A percentile compares a stretch with the other conserved stretches of the same genome.
Evolutionary conservation across 1,140 invertebrate species (phyloP).

Genomic region (Drosophila virilis): DNA sequence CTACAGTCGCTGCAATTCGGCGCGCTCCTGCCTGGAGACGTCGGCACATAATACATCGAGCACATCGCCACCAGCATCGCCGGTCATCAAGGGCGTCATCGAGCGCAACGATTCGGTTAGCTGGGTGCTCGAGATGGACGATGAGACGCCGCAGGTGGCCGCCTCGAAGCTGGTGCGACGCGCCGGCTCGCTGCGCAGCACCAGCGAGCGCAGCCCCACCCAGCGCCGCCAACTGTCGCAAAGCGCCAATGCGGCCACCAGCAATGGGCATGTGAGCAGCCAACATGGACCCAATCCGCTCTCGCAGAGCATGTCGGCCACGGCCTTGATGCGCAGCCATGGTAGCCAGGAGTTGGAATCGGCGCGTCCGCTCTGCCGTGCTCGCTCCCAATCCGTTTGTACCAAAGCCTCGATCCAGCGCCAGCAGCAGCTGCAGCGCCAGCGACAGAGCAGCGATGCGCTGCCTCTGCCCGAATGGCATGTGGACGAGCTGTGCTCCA

Average conservation of each 20-base stretch:
- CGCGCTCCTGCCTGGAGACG: neutral
- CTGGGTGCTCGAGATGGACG: conserved; percentile 91
- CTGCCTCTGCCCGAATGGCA: conserved; percentile 48
- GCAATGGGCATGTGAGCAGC: conserved; percentile 1
- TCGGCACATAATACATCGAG: conserved; percentile 13
- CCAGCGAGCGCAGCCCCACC: conserved; percentile 71
- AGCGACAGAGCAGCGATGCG: conserved; percentile 9
- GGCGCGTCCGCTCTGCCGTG: conserved; percentile 53
- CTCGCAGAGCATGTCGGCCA: conserved; percentile 86
- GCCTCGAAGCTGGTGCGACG: conserved; percentile 87
- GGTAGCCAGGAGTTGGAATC: conserved; percentile 36
- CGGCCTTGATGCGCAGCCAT: conserved; percentile 67
- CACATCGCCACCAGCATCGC: conserved; percentile 86
- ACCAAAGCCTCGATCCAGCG: conserved; percentile 38
- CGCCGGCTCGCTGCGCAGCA: conserved; percentile 85
- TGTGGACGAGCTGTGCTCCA: conserved; percentile 46
- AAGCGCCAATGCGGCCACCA: conserved; percentile 49
- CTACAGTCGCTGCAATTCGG: conserved; percentile 36
- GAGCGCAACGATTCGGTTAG: conserved; percentile 93
- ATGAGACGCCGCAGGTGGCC: conserved; percentile 88
- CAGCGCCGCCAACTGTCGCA: conserved; percentile 83
- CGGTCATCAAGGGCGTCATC: conserved; percentile 91
- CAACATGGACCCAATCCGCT: conserved; percentile 82
- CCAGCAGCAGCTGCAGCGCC: conserved; percentile 15
- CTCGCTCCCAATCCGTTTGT: conserved; percentile 77